Conservation (phyloP, 1,140 invertebrate species). For the Drosophila sp. region DNA sequence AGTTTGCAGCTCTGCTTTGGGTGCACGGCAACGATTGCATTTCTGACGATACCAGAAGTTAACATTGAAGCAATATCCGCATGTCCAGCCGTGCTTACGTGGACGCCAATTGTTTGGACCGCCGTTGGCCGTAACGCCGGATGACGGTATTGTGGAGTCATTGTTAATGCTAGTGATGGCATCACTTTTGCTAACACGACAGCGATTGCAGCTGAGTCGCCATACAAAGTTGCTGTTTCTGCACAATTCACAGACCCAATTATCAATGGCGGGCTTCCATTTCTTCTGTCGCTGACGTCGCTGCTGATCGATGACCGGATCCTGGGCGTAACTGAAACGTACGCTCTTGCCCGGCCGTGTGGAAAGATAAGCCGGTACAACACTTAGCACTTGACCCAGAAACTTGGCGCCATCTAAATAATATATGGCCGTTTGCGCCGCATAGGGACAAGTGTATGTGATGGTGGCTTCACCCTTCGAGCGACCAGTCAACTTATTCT, state of each 20-base stretch:
- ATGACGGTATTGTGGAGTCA: background rate
- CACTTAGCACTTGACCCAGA: slow-evolving; percentile 51
- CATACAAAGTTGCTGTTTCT: slow-evolving; percentile 71
- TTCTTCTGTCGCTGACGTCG: slow-evolving; percentile 50
- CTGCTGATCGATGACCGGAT: slow-evolving; percentile 29
- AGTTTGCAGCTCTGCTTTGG: slow-evolving; percentile 23
- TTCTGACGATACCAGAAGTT: slow-evolving; percentile 69
- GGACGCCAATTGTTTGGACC: slow-evolving; percentile 17
- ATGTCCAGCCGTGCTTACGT: slow-evolving; percentile 54
- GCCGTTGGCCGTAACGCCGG: background rate
- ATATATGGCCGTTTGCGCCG: slow-evolving; percentile 58
- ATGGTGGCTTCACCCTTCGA: slow-evolving; percentile 72
- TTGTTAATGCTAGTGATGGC: background rate
- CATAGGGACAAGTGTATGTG: slow-evolving; percentile 53
- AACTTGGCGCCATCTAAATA: slow-evolving; percentile 53
- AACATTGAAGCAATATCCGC: slow-evolving; percentile 54
- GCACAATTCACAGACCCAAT: slow-evolving; percentile 62
- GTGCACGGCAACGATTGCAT: slow-evolving; percentile 62
- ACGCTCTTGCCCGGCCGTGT: slow-evolving; percentile 47
- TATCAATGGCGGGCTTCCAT: slow-evolving; percentile 70
- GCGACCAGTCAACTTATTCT: slow-evolving; percentile 63
- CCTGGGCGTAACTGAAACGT: slow-evolving; percentile 55
- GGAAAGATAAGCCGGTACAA: slow-evolving; percentile 65
- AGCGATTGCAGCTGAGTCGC: slow-evolving; percentile 65
- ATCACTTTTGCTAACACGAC: slow-evolving; percentile 36